Base-by-base conservation (phyloP, 2,888 invertebrate species). In the Nomada ruficornis region DNA sequence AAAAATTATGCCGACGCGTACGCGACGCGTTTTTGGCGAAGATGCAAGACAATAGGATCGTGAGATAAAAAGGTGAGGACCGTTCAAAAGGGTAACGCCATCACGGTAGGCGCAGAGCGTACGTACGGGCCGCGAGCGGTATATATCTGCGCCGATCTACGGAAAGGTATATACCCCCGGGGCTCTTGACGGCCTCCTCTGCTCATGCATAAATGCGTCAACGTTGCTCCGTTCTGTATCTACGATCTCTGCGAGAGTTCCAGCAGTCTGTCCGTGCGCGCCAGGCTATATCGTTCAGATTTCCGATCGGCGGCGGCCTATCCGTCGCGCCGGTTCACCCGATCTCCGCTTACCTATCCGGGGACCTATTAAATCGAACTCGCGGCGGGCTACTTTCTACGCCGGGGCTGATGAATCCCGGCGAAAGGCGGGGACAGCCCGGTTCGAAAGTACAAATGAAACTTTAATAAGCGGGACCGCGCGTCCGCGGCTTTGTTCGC, bases 71-170 rank as follows among this genome's bases (percentile, higher is more conserved):
- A 83, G 84, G 78, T 88, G 83, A 83, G 84, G 86, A 86, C 79
- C 86, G 84, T 89, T 90, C 86, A 82, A 89, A 91, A 89, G 88
- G 89, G 87, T 89, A 87, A 90, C 89, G 86, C 88, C 84, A 76
- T 80, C 82, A 75, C 67, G 70, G 80, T 79, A 73, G 81, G 79
- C 72, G 63, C 60, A 76, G 67, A 71, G 60, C 71, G 47, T 77
- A 77, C 67, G 68, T 83, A 80, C 50, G 55, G 55, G 44, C 59
- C 80, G 63, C 77, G 57, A 50, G 69, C 68, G 62, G 70, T n/a
- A 81, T 77, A 83, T 89, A 89, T 89, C 89, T 74, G 71, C 75
- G 23, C 64, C 82, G 86, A 89, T 87, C 89, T 89, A 83, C 63
- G 85, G 82, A 75, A 79, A 85, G 83, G 80, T 83, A 79, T 82